Evolutionary conservation across 2,888 invertebrate genomes (phyloP), one percentile per base, ranked within the genome.

Genomic region (Zeuzera pyrina): DNA sequence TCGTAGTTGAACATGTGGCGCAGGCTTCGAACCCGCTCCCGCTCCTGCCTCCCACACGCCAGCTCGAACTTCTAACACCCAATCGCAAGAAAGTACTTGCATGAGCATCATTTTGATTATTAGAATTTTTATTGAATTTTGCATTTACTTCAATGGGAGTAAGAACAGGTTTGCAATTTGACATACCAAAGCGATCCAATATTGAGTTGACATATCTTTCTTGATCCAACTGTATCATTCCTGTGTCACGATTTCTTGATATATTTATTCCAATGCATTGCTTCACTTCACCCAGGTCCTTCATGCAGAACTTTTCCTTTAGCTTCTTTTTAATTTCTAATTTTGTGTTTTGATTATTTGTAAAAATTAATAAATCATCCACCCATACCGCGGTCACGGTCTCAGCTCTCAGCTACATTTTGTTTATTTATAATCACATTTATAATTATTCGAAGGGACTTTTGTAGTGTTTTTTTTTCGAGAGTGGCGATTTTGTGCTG

Each of bases 1-100:
- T 31, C 89, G 86, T 26, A 96, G 85, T 45, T 91, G 88, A 10
- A 86, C 76, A 38, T 86, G 88, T 2, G 89, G 79, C 12, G 89
- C 89, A 26, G 88, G 86, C n/a, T 65, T 29, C 10, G 57, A 34
- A 54, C 61, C 57, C 32, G 72, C 77, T 31, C 68, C 78, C 42
- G 85, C 86, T 15, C 49, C 35, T 47, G 87, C 86, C 68, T 95
- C 93, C 98, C 98, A 98, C 38, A 96, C 74, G 2, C 91, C 89
- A 3, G 95, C 93, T 38, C 97, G 89, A 0, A 96, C 93, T 55
- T 95, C 95, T 54, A 98, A 76, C 45, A 98, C 70, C 97, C 97
- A 98, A 70, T 98, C 98, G 63, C 94, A 95, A 42, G 95, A 90
- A 52, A 98, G 83, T 45, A 98, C 85, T 78, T 97, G 95, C 51